Evolutionary conservation across 2,888 invertebrate species (phyloP), one percentile per base, ranked within the genome.

Genomic region (Apomyelois bistriatella): DNA sequence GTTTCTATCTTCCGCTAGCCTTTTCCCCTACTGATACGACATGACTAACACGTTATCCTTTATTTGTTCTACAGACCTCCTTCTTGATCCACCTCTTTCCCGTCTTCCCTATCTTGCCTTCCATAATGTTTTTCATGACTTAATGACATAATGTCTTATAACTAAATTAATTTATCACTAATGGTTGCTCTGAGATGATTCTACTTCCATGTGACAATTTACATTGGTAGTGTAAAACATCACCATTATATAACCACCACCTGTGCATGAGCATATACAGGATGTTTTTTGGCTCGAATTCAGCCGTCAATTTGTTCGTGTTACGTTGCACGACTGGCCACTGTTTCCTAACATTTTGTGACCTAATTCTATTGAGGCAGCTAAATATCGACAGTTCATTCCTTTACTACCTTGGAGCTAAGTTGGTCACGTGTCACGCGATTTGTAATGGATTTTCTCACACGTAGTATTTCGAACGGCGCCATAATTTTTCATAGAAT

Each of bases 281-380:
- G 32, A 7, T n/a, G 7, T 30, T 43, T 43, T 43, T 43, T 43
- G 43, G 43, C 43, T 13, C 43, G 8, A 13, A 28, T 43, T 43
- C 43, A 43, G 30, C 22, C 43, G 28, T 30, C 43, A 43, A 43
- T 43, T 43, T 43, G 43, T 9, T 13, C 43, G 12, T 30, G 43
- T 28, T 41, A 43, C 30, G 9, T 43, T 13, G 28, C 30, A 43
- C 43, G 30, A 43, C 43, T 43, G 43, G 28, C 30, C 42, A 28
- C 42, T 28, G 43, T 43, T 43, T 43, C 43, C 43, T 13, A 41
- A 30, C 43, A 43, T 43, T 30, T 43, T 43, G 43, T 43, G 43
- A 43, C 43, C 43, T 43, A 43, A 30, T 43, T 43, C 15, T 30
- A 30, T n/a, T 17, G 22, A 42, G n/a, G n/a, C n/a, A n/a, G 10